Evolutionary conservation across 2,797 vertebrate species (phyloP).

Genomic region (Acanthurus tractus): DNA sequence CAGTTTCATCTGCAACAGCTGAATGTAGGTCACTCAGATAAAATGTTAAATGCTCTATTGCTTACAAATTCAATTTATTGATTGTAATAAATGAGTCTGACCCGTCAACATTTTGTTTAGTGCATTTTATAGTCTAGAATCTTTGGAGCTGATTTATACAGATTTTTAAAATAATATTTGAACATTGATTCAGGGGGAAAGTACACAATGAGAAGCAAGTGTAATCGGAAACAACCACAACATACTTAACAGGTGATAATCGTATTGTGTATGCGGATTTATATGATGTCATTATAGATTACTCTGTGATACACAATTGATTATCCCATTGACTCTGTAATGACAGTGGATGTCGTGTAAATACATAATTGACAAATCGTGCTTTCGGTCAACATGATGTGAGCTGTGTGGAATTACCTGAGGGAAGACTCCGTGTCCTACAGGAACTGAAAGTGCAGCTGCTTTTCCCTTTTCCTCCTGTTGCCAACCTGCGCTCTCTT

Average conservation of each 20-base stretch:
- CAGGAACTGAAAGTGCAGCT: constrained; percentile 9
- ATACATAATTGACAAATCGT: too few relatives aligned
- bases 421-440: neutral
- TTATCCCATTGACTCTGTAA: too few relatives aligned
- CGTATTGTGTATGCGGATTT: too few relatives aligned
- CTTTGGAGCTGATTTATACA: neutral
- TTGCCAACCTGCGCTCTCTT: constrained; percentile 38
- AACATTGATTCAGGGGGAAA: neutral
- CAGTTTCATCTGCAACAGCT: constrained; percentile 6
- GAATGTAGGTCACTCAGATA: constrained; percentile 37
- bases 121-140: neutral
- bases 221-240: too few relatives aligned
- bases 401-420: neutral
- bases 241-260: too few relatives aligned
- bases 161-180: neutral
- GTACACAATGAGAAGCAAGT: too few relatives aligned
- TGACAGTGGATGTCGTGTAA: neutral
- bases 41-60: neutral
- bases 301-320: neutral
- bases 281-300: neutral
- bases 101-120: neutral
- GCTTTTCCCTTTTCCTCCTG: constrained; percentile 38
- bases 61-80: neutral
- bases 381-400: neutral
- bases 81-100: neutral